A percentile compares a stretch with the other conserved stretches of the same genome.
Evolutionary conservation across 2,113 vertebrate species (phyloP).

Genomic region (Trinectes maculatus): DNA sequence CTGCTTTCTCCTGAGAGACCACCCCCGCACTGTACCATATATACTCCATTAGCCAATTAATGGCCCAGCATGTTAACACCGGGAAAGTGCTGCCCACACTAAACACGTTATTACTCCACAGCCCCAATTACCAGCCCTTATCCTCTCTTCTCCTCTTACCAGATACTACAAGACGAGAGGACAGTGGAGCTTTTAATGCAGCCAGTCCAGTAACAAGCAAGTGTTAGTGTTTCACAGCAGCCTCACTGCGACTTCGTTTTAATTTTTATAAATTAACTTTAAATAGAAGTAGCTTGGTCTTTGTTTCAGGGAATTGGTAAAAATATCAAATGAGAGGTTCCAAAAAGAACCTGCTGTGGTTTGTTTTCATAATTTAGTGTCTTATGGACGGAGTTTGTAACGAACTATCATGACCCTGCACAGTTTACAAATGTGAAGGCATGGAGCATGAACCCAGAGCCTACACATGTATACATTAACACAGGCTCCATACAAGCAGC

Average conservation of each 20-base stretch:
- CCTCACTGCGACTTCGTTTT: not conserved
- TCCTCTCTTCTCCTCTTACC: slow-evolving; percentile 45
- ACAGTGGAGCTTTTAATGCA: slow-evolving; percentile 34
- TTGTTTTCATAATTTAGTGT: no score
- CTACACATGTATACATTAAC: no score
- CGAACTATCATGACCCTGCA: no score
- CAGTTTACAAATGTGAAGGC: no score
- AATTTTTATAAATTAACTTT: not conserved
- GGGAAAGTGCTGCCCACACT: slow-evolving; percentile 67
- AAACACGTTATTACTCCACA: slow-evolving; percentile 74
- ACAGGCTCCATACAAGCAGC: no score
- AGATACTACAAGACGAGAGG: slow-evolving; percentile 32
- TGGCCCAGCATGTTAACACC: slow-evolving; percentile 74
- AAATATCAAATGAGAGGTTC: no score
- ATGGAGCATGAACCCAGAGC: no score
- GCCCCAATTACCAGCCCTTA: slow-evolving; percentile 67
- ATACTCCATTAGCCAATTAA: slow-evolving; percentile 81
- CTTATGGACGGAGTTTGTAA: no score
- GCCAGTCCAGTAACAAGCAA: slow-evolving; percentile 1
- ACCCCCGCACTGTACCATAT: slow-evolving; percentile 43
- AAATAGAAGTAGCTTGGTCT: not conserved
- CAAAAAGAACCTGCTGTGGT: no score
- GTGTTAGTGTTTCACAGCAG: not conserved
- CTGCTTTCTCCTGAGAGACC: slow-evolving; percentile 39
- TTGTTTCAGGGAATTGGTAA: no score